phyloP scores from a whole-genome alignment of 2,113 vertebrate species.

The Carettochelys insculpta region DNA sequence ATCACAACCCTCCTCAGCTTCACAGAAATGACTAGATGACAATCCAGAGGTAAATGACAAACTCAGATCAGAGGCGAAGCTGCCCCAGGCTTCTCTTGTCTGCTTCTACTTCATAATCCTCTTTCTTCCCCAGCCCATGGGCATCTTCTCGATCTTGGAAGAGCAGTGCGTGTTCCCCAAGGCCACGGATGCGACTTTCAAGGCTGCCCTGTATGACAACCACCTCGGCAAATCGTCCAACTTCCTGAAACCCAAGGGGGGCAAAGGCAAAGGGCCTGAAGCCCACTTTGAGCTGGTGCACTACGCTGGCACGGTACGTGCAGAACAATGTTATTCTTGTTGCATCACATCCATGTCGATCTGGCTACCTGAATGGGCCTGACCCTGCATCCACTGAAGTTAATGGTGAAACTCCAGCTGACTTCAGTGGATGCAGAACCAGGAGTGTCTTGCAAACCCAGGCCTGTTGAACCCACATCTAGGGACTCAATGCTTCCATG shows the following conservation, averaged over 20 bases:
- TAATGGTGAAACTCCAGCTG: not conserved
- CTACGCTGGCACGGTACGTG: not conserved
- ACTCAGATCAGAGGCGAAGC: not conserved
- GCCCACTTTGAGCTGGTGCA: slow-evolving; percentile 32
- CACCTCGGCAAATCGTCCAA: slow-evolving; percentile 53
- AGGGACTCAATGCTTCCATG: not conserved
- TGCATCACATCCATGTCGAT: not conserved
- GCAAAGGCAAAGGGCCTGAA: slow-evolving; percentile 41
- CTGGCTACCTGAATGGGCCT: not conserved
- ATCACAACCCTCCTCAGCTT: not conserved
- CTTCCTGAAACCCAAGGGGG: slow-evolving; percentile 48
- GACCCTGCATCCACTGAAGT: rapidly evolving
- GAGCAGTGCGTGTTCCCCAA: slow-evolving; percentile 64
- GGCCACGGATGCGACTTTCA: slow-evolving; percentile 41
- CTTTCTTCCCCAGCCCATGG: slow-evolving; percentile 48
- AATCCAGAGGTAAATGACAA: not conserved
- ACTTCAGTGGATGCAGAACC: not conserved
- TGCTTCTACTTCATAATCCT: not conserved
- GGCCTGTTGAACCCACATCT: not conserved
- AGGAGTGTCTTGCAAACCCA: not conserved
- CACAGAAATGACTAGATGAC: not conserved
- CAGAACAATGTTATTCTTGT: not conserved
- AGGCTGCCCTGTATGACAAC: slow-evolving; percentile 49
- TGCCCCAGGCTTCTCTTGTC: not conserved
- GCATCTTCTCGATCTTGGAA: slow-evolving; percentile 73